A percentile compares a stretch with the other conserved stretches of the same genome.
Evolutionary conservation across 2,888 invertebrate species (phyloP).

Genomic region (Portevinia maculata): DNA sequence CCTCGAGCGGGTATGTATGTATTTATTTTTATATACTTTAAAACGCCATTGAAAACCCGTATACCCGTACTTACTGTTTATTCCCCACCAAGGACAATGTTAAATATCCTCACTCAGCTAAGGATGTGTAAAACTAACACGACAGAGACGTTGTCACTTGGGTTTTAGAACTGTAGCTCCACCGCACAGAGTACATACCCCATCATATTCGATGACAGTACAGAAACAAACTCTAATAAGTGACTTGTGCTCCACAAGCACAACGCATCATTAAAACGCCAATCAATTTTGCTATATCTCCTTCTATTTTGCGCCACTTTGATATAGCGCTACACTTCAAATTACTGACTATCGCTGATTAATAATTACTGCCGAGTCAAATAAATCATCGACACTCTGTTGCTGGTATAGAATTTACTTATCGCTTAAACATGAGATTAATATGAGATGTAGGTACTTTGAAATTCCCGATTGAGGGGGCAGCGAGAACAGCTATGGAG

Average conservation of each 20-base stretch:
- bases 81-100: neutral
- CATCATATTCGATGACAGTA: conserved; percentile 2
- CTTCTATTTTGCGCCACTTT: conserved; percentile 11
- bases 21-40: conserved; percentile 19
- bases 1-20: neutral
- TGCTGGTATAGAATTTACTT: too few relatives aligned
- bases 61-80: neutral
- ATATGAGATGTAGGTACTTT: conserved; percentile 1
- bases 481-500: conserved; percentile 14
- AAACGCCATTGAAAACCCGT: conserved; percentile 1
- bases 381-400: conserved; percentile 41
- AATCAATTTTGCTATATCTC: conserved; percentile 47
- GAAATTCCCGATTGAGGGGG: neutral
- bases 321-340: conserved; percentile 51
- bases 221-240: conserved; percentile 11
- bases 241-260: conserved; percentile 12
- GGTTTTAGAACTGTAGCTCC: conserved; percentile 1
- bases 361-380: conserved; percentile 37
- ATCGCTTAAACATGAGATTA: conserved; percentile 14
- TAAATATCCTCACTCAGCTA: neutral
- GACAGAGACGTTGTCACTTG: neutral
- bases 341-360: conserved; percentile 61
- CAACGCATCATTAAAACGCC: conserved; percentile 50
- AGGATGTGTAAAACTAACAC: neutral
- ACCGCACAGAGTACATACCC: neutral